Percentiles rank a stretch among this genome's conserved stretches.
Conservation (phyloP, 2,797 vertebrate genomes). For the Cyclopterus lumpus region DNA sequence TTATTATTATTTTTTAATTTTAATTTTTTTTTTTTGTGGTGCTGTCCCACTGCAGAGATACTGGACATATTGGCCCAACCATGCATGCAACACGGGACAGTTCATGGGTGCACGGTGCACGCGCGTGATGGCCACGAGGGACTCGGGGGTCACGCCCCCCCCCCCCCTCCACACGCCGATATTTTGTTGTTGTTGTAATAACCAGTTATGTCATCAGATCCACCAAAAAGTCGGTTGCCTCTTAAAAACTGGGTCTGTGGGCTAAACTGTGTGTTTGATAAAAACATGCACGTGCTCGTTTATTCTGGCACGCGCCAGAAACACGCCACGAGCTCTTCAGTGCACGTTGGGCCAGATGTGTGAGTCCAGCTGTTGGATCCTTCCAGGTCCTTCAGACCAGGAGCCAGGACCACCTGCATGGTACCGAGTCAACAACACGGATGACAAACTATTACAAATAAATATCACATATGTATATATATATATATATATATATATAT, state of each 20-base stretch:
- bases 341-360: too few species aligned
- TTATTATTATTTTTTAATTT: not conserved
- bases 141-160: not conserved
- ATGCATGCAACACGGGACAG: slow-evolving; percentile 28
- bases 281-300: not conserved
- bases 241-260: not conserved
- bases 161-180: too few species aligned
- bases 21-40: slow-evolving; percentile 14
- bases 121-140: not conserved
- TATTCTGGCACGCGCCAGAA: not conserved
- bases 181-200: too few species aligned
- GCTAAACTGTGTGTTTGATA: not conserved
- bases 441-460: too few species aligned
- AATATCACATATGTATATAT: too few species aligned
- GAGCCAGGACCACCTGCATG: too few species aligned
- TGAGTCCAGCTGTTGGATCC: too few species aligned
- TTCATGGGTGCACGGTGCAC: slow-evolving; percentile 17
- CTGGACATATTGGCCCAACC: slow-evolving; percentile 21
- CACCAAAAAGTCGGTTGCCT: not conserved
- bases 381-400: too few species aligned
- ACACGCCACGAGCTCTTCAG: too few species aligned
- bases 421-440: too few species aligned
- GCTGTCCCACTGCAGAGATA: slow-evolving; percentile 34
- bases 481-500: too few species aligned
- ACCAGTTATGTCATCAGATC: not conserved